phyloP scores from a whole-genome alignment of 1,140 invertebrate species.

The Planococcus citri region DNA sequence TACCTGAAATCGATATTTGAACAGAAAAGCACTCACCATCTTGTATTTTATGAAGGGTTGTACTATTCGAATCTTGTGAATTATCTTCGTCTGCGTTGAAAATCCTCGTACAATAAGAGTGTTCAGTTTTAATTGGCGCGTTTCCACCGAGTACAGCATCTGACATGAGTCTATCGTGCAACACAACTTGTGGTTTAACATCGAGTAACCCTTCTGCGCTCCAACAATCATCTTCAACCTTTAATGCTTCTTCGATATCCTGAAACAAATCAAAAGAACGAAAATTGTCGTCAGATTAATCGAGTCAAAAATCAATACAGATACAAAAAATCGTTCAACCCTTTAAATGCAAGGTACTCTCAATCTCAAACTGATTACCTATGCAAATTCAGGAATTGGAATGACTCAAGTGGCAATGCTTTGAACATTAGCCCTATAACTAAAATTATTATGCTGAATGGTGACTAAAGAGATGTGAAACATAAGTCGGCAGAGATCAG shows the following conservation, averaged over 20 bases:
- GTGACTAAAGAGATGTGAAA: no score
- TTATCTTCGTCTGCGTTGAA: slow-evolving; percentile 40
- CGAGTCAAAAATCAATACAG: no score
- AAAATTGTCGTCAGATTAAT: no score
- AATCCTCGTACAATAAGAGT: slow-evolving; percentile 53
- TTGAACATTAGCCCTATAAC: no score
- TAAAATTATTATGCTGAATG: no score
- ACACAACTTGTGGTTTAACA: slow-evolving; percentile 42
- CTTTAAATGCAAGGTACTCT: no score
- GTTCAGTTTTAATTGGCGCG: slow-evolving; percentile 67
- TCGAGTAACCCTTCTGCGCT: slow-evolving; percentile 21
- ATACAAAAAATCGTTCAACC: no score
- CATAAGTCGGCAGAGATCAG: no score
- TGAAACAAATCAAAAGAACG: background rate
- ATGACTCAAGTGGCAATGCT: no score
- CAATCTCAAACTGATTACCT: no score
- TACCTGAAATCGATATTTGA: no score
- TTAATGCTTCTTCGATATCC: slow-evolving; percentile 21
- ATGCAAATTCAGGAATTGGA: no score
- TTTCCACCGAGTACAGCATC: slow-evolving; percentile 64
- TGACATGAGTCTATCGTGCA: slow-evolving; percentile 79
- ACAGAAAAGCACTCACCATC: background rate
- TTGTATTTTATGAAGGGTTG: background rate
- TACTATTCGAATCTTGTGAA: slow-evolving; percentile 34
- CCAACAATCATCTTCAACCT: slow-evolving; percentile 25